A percentile compares a stretch with the other conserved stretches of the same genome.
phyloP scores from a whole-genome alignment of 2,888 invertebrate genomes.

The Apantesis nais region DNA sequence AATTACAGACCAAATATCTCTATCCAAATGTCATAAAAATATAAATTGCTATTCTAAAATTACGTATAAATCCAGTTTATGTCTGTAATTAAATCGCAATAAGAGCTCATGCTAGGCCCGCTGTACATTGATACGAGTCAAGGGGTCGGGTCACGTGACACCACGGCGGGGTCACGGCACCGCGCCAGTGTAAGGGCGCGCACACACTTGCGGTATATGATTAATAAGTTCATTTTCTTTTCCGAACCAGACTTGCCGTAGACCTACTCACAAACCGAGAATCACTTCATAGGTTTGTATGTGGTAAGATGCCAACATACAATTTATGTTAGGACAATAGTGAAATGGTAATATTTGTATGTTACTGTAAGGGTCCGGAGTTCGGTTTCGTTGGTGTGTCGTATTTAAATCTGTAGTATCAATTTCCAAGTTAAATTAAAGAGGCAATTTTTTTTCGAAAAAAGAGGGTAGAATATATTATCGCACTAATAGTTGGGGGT shows the following conservation, averaged over 20 bases:
- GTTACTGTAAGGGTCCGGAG: slow-evolving; percentile 4
- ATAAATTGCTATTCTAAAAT: too few species aligned
- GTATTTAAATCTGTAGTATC: neutral
- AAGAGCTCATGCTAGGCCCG: too few species aligned
- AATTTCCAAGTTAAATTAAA: neutral
- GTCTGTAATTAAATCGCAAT: too few species aligned
- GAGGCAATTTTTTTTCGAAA: neutral
- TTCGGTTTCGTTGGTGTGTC: neutral
- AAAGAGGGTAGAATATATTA: neutral
- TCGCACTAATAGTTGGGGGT: neutral
- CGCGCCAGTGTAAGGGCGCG: slow-evolving; percentile 27
- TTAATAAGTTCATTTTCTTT: slow-evolving; percentile 78
- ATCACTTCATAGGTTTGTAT: slow-evolving; percentile 80
- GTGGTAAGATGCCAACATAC: slow-evolving; percentile 85
- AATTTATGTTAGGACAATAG: slow-evolving; percentile 50
- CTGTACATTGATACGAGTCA: neutral
- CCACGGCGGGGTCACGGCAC: neutral
- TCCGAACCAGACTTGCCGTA: slow-evolving; percentile 78
- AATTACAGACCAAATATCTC: too few species aligned
- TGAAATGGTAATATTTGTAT: slow-evolving; percentile 13
- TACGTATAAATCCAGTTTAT: too few species aligned
- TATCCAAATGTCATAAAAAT: too few species aligned
- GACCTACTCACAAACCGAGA: slow-evolving; percentile 65
- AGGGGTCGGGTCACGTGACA: neutral
- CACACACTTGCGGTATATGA: slow-evolving; percentile 51